phyloP scores from a whole-genome alignment of 2,888 invertebrate genomes.

The Entomobrya multifasciata region DNA sequence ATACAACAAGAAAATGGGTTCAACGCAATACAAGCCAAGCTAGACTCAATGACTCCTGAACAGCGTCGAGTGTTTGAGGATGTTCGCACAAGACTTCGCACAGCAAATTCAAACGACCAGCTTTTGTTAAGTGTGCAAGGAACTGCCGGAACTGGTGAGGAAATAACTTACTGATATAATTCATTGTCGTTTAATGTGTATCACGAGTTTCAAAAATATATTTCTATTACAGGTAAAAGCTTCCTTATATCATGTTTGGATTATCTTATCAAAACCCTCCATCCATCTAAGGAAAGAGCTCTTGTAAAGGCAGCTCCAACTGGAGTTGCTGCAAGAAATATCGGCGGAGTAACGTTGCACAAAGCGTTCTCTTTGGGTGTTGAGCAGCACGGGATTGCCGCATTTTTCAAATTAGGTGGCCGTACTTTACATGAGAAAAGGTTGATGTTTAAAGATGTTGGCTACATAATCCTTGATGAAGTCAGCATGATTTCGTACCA shows the following conservation, averaged over 20 bases:
- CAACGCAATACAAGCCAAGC: background rate
- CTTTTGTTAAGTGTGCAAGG: too few relatives aligned
- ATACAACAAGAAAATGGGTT: background rate
- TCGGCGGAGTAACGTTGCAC: background rate
- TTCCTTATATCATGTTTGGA: constrained; percentile 3
- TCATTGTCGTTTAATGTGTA: too few relatives aligned
- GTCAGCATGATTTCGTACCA: constrained; percentile 4
- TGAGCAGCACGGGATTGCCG: background rate
- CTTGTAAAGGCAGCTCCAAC: constrained; percentile 35
- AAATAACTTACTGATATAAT: too few relatives aligned
- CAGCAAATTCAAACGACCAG: too few relatives aligned
- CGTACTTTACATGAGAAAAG: constrained; percentile 10
- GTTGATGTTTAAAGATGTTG: background rate
- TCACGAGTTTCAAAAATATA: too few relatives aligned
- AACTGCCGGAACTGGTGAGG: too few relatives aligned
- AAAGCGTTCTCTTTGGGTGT: constrained; percentile 25
- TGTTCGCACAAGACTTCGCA: too few relatives aligned
- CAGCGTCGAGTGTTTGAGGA: background rate
- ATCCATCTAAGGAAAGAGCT: background rate
- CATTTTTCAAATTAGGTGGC: constrained; percentile 15
- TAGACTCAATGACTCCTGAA: too few relatives aligned
- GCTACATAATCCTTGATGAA: constrained; percentile 56
- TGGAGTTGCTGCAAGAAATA: background rate
- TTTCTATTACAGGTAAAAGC: constrained; percentile 45
- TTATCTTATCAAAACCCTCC: background rate